These are phyloP conservation scores for Dasysyrphus tricinctus DNA, from an alignment of 2,888 invertebrate genomes.

Conservation along the genomic window DNA sequence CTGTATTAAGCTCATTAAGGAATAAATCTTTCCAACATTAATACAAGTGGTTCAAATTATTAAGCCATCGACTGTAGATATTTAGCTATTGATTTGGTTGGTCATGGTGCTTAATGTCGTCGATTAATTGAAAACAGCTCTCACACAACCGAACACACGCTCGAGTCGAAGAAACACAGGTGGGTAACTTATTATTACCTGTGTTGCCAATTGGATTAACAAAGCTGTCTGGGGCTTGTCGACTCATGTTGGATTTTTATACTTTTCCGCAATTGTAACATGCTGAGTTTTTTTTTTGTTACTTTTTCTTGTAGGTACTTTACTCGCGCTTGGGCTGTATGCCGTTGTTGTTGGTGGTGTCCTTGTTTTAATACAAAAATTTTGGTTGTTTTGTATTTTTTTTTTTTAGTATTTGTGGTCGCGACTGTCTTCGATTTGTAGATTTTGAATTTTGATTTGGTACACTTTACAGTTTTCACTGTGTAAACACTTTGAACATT, in stretches of 20 bases:
- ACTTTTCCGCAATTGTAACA: conserved; percentile 73
- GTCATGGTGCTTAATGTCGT: conserved; percentile 74
- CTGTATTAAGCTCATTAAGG: no score
- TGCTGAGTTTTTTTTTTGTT: conserved; percentile 50
- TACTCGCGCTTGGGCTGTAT: conserved; percentile 48
- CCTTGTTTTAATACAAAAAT: conserved; percentile 24
- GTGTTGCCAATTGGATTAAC: conserved; percentile 76
- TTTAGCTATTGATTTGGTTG: conserved; percentile 68
- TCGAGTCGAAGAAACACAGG: conserved; percentile 49
- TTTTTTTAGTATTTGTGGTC: conserved; percentile 38
- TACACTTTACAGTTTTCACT: conserved; percentile 49
- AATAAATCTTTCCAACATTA: neutral
- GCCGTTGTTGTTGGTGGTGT: conserved; percentile 37
- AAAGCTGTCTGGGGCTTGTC: conserved; percentile 75
- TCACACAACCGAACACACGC: conserved; percentile 19
- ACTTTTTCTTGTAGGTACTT: conserved; percentile 12
- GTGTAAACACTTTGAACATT: conserved; percentile 71
- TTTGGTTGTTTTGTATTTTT: neutral
- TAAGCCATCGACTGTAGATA: conserved; percentile 42
- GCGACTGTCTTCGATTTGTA: conserved; percentile 71
- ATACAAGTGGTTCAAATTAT: neutral
- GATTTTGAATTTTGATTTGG: conserved; percentile 75
- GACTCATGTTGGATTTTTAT: conserved; percentile 68
- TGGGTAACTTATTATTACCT: conserved; percentile 75
- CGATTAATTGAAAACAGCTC: conserved; percentile 74